A percentile compares a stretch with the other conserved stretches of the same genome.
Evolutionary conservation across 2,797 vertebrate species (phyloP).

Genomic region (Coregonus ussuriensis): DNA sequence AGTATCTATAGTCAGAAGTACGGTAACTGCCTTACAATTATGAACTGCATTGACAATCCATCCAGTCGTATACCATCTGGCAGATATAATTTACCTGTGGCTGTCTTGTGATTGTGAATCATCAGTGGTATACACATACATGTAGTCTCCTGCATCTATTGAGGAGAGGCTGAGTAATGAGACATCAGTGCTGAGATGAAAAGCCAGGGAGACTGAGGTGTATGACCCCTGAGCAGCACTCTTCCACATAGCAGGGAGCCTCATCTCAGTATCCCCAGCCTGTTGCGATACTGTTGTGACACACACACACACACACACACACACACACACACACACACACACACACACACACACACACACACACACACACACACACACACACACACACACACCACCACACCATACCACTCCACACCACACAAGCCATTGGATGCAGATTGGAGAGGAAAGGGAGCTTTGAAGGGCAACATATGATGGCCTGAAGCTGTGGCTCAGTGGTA

Average conservation of each 20-base stretch:
- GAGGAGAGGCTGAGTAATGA: neutral
- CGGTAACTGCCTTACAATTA: neutral
- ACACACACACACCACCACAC: too few relatives aligned
- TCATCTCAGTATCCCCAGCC: conserved; percentile 14
- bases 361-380: conserved; percentile 6
- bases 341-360: conserved; percentile 13
- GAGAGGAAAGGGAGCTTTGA: conserved; percentile 50
- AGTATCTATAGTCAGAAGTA: neutral
- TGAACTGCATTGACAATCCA: conserved; percentile 8
- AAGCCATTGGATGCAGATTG: conserved; percentile 44
- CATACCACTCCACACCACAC: conserved; percentile 7
- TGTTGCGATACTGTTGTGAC: neutral
- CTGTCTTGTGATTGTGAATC: conserved; percentile 20
- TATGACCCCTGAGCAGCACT: conserved; percentile 5
- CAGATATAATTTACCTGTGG: conserved; percentile 7
- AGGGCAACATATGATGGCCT: conserved; percentile 70
- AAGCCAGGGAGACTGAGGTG: neutral
- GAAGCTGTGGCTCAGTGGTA: conserved; percentile 62
- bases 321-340: conserved; percentile 3
- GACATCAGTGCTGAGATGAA: neutral
- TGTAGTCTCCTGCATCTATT: neutral
- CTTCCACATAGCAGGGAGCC: conserved; percentile 2
- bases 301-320: conserved; percentile 20
- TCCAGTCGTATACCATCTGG: conserved; percentile 11
- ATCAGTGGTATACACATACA: conserved; percentile 3